Evolutionary conservation across 1,140 invertebrate genomes (phyloP), one percentile per base, ranked within the genome.

Genomic region (Macrobrachium rosenbergii): DNA sequence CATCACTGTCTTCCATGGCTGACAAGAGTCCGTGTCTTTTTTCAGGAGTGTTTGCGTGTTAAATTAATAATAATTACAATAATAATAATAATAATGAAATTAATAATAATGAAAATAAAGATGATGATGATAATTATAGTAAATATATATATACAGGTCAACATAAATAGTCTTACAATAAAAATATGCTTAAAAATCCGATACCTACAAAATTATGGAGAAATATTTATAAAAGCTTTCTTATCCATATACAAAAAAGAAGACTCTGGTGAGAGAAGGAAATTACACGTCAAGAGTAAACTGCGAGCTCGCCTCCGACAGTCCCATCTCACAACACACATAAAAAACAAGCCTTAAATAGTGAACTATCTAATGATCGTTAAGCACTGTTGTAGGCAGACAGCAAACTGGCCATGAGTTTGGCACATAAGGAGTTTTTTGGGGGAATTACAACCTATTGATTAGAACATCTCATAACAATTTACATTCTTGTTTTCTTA

Each of bases 1-100:
- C 69, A 87, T 81, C 85, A 87, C 85, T 82, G 79, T 80, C 85
- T 87, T 87, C 85, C 43, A 19, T 80, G 67, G 67, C 62, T 87
- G 85, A 87, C 85, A 81, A 87, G 85, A 87, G 60, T 87, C 59
- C 69, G 45, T 87, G 85, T 87, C 85, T 87, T 87, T 87, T 87
- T 75, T 62, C 75, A 81, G 85, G 85, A 87, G 85, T 87, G 78
- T 87, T 82, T 81, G 75, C 69, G 82, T 87, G 85, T 87, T 87
- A 87, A 82, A 87, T 67, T 81, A 81, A 82, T 75, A 86, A 83
- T 75, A 28, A 83, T 82, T 72, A 82, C 58, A 16, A 82, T 59
- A 82, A 72, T 72, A 72, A 59, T 72, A 82, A 23, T 78, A 79
- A 37, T 79, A 79, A 79, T 79, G 37, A 63, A 60, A 79, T 60